Evolutionary conservation across 1,140 invertebrate genomes (phyloP).

Genomic region (Bombus vancouverensis): DNA sequence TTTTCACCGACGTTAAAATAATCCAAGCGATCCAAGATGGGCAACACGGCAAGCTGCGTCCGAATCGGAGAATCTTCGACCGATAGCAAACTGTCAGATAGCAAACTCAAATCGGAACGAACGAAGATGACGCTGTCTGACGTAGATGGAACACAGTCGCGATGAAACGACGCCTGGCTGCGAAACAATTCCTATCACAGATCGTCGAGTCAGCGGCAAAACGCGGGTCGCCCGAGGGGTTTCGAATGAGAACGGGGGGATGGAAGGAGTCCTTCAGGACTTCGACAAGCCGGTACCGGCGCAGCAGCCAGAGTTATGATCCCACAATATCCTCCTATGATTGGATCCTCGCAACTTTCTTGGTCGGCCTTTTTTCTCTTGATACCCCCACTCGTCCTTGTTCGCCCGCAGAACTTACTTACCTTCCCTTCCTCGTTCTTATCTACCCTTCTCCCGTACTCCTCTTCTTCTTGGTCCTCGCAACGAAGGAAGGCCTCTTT

Average conservation of each 20-base stretch:
- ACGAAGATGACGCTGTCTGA: neutral
- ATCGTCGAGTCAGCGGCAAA: constrained; percentile 59
- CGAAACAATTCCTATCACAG: constrained; percentile 70
- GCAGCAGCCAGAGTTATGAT: constrained; percentile 69
- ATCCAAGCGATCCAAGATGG: neutral
- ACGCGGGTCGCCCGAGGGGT: constrained; percentile 38
- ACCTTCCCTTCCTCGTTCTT: neutral
- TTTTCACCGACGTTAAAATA: neutral
- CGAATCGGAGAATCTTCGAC: neutral
- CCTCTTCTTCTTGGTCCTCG: neutral
- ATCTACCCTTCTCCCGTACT: constrained; percentile 10
- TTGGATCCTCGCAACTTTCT: constrained; percentile 73
- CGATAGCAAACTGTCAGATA: neutral
- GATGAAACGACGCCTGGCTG: constrained; percentile 37
- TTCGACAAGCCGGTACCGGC: constrained; percentile 53
- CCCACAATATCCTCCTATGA: constrained; percentile 76
- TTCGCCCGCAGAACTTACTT: no score
- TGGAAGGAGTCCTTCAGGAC: constrained; percentile 63
- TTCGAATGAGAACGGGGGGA: constrained; percentile 51
- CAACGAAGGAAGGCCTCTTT: constrained; percentile 35
- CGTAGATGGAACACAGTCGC: constrained; percentile 6
- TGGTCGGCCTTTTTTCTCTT: constrained; percentile 25
- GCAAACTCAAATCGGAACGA: neutral
- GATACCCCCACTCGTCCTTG: neutral
- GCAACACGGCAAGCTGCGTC: no score